Percentiles rank a stretch among this genome's conserved stretches.
These are phyloP conservation scores for Delphinapterus leucas DNA, from an alignment of 2,113 vertebrate species.

Conservation along the genomic window DNA sequence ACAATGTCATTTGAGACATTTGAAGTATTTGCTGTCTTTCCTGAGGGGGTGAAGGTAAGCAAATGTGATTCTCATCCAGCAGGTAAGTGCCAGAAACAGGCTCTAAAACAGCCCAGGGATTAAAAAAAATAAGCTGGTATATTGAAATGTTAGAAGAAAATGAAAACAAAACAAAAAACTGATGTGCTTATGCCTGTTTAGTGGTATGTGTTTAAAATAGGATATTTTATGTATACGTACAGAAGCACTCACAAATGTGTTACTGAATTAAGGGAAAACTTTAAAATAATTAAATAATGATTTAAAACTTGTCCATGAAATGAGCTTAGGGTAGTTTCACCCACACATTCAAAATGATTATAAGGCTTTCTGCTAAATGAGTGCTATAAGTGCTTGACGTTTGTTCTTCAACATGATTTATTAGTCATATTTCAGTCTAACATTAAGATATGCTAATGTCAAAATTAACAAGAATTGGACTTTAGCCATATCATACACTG, in stretches of 20 bases:
- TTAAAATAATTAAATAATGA: conserved; percentile 30
- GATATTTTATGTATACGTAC: background rate
- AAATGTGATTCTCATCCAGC: conserved; percentile 26
- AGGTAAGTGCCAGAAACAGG: conserved; percentile 34
- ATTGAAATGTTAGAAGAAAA: conserved; percentile 32
- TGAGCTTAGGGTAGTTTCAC: background rate
- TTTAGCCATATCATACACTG: background rate
- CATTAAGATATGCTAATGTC: background rate
- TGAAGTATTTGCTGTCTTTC: conserved; percentile 51
- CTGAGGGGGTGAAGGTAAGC: conserved; percentile 30
- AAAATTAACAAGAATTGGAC: background rate
- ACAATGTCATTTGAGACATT: conserved; percentile 50
- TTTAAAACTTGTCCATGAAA: background rate
- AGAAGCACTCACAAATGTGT: background rate
- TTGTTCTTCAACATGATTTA: conserved; percentile 22
- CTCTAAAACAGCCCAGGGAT: background rate
- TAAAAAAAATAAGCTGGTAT: background rate
- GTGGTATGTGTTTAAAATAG: background rate
- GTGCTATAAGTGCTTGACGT: background rate
- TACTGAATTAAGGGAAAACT: background rate
- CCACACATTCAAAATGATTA: conserved; percentile 1
- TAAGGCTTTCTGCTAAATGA: conserved; percentile 11
- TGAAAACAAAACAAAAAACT: background rate
- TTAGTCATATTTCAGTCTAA: background rate
- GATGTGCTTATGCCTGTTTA: background rate